Conservation (phyloP, 2,888 invertebrate genomes). For the Nomada fucata region DNA sequence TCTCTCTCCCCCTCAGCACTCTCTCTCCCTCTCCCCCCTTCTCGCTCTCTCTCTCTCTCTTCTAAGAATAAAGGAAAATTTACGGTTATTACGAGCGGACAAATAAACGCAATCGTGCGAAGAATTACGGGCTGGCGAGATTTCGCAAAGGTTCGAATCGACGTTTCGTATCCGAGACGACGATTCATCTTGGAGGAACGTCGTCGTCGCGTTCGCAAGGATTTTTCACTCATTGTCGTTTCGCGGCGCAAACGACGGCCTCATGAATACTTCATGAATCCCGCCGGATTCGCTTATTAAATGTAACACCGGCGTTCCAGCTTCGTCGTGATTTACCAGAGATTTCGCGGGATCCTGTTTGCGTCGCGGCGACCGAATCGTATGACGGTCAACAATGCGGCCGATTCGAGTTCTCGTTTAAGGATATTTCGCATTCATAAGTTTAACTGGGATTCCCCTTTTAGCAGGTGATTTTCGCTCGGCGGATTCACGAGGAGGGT, state of each 20-base stretch:
- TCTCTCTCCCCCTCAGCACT: conserved; percentile 7
- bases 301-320: conserved; percentile 8
- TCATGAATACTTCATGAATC: conserved; percentile 46
- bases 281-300: conserved; percentile 48
- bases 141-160: conserved; percentile 47
- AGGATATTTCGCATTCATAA: too few species aligned
- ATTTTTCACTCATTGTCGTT: conserved; percentile 13
- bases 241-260: not conserved
- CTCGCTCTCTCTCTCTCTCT: not conserved
- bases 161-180: not conserved
- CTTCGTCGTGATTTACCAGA: conserved; percentile 39
- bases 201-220: not conserved
- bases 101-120: conserved; percentile 65
- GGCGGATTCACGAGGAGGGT: not conserved
- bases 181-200: conserved; percentile 4
- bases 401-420: not conserved
- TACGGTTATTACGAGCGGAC: conserved; percentile 68
- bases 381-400: not conserved
- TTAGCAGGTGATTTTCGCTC: not conserved
- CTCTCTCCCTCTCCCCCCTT: not conserved
- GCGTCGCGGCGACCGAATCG: not conserved
- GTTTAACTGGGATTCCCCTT: not conserved
- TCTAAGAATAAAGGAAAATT: conserved; percentile 59
- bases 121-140: conserved; percentile 47
- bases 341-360: conserved; percentile 11